Evolutionary conservation across 2,113 vertebrate species (phyloP).

Genomic region (Pangasianodon hypophthalmus): DNA sequence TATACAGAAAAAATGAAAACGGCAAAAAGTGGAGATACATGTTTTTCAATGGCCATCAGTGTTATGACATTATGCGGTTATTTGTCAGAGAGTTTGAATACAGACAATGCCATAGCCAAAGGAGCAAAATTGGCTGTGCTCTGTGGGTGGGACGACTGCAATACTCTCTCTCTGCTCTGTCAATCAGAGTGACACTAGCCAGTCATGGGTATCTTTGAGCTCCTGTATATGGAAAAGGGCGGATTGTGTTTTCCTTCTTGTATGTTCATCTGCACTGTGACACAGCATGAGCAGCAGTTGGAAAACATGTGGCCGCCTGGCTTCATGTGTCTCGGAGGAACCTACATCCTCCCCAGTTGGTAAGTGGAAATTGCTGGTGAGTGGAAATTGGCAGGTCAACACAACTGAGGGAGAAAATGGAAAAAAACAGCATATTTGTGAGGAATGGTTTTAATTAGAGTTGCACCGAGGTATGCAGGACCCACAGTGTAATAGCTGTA

Average conservation of each 20-base stretch:
- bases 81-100: neutral
- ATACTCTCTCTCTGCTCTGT: neutral
- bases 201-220: neutral
- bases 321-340: neutral
- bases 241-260: neutral
- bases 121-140: neutral
- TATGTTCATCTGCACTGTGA: neutral
- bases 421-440: neutral
- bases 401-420: neutral
- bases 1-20: neutral
- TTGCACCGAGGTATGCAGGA: neutral
- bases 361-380: neutral
- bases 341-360: neutral
- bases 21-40: neutral
- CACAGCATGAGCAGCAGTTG: neutral
- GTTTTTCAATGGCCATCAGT: neutral
- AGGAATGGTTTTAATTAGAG: slow-evolving; percentile 9
- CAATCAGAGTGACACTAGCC: neutral
- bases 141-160: neutral
- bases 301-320: neutral
- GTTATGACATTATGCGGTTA: neutral
- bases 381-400: neutral
- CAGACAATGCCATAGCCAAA: neutral
- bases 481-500: neutral
- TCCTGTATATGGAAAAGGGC: neutral